These are phyloP conservation scores for Drosophila lacteicornis DNA, from an alignment of 1,140 invertebrate genomes.

Conservation along the genomic window DNA sequence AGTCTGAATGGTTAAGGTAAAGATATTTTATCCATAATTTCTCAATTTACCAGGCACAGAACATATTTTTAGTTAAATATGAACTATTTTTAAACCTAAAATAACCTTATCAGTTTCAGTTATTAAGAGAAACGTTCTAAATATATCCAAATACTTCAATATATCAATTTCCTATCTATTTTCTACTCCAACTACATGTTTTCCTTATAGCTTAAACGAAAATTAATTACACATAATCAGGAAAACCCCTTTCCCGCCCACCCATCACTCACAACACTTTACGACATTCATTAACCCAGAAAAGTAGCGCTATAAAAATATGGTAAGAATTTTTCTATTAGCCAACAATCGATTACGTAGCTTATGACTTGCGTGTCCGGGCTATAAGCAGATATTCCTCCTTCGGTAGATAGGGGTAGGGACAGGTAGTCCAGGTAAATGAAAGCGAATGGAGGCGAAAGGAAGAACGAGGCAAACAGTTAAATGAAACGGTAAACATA, in stretches of 20 bases:
- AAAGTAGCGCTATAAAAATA: slow-evolving; percentile 16
- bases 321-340: slow-evolving; percentile 67
- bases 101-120: too few species aligned
- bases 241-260: neutral
- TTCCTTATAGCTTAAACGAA: neutral
- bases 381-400: slow-evolving; percentile 32
- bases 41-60: too few species aligned
- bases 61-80: neutral
- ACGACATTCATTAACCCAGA: slow-evolving; percentile 41
- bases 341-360: slow-evolving; percentile 71
- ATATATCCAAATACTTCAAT: neutral
- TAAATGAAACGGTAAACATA: slow-evolving; percentile 77
- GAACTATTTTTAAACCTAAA: neutral
- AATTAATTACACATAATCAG: slow-evolving; percentile 26
- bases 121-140: fast-evolving
- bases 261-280: slow-evolving; percentile 31
- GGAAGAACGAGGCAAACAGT: slow-evolving; percentile 41
- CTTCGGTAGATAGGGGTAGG: neutral
- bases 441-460: neutral
- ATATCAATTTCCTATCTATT: neutral
- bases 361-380: slow-evolving; percentile 73
- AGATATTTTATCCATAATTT: too few species aligned
- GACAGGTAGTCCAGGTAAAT: neutral
- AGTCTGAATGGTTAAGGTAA: too few species aligned
- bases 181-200: too few species aligned